These are phyloP conservation scores for Dendrocincla tyrannina DNA, from an alignment of 2,797 vertebrate genomes.

Conservation along the genomic window DNA sequence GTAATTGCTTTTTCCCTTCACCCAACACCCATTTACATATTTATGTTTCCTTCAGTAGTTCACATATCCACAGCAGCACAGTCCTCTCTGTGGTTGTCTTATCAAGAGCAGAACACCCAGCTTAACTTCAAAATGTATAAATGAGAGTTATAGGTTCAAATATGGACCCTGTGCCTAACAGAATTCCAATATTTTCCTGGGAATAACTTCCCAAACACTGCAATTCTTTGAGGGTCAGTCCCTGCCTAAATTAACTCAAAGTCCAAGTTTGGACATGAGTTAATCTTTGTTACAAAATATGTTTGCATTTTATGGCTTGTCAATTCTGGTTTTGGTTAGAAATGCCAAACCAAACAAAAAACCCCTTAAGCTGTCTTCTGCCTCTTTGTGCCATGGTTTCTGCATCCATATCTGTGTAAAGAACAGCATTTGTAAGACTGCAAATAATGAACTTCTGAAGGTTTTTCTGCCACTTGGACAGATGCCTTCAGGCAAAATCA, in stretches of 20 bases:
- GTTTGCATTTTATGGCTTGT: neutral
- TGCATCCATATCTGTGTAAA: neutral
- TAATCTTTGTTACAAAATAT: neutral
- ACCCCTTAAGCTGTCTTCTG: neutral
- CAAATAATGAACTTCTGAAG: slow-evolving; percentile 31
- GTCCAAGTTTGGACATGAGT: neutral
- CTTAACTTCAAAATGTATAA: neutral
- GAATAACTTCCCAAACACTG: neutral
- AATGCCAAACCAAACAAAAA: neutral
- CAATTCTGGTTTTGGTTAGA: neutral
- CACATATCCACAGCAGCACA: neutral
- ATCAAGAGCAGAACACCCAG: neutral
- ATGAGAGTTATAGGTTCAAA: neutral
- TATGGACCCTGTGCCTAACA: too few relatives aligned
- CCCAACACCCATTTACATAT: neutral
- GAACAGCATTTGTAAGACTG: neutral
- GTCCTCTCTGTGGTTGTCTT: neutral
- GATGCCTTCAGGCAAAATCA: slow-evolving; percentile 36
- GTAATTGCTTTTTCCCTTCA: neutral
- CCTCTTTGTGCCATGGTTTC: neutral
- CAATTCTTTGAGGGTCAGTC: neutral
- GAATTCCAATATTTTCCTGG: neutral
- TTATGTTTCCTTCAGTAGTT: neutral
- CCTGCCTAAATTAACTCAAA: neutral
- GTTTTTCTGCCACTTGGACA: neutral